phyloP scores from a whole-genome alignment of 1,140 invertebrate species.

The Oppia nitens region DNA sequence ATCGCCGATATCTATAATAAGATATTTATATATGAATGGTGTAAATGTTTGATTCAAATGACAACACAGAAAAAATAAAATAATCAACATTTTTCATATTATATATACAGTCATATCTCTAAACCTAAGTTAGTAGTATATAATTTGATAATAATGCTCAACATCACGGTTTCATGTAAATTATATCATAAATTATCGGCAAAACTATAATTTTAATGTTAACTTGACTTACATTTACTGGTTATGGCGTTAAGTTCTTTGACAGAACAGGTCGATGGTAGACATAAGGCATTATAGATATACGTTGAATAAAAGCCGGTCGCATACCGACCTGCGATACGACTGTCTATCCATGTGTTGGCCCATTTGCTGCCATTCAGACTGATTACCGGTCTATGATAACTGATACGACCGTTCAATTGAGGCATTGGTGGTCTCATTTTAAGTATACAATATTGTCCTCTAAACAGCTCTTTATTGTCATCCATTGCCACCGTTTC shows the following conservation, averaged over 20 bases:
- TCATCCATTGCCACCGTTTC: slow-evolving; percentile 15
- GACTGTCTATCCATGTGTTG: background rate
- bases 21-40: too few relatives aligned
- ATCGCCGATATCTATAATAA: too few relatives aligned
- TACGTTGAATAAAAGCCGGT: slow-evolving; percentile 16
- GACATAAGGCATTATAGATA: slow-evolving; percentile 8
- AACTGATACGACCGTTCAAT: background rate
- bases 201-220: too few relatives aligned
- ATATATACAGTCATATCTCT: too few relatives aligned
- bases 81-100: too few relatives aligned
- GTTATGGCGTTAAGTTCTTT: slow-evolving; percentile 12
- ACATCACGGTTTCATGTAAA: too few relatives aligned
- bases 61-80: too few relatives aligned
- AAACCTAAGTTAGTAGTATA: too few relatives aligned
- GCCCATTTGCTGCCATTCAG: background rate
- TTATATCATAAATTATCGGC: too few relatives aligned
- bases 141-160: too few relatives aligned
- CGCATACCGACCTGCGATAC: background rate
- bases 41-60: too few relatives aligned
- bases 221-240: slow-evolving; percentile 5
- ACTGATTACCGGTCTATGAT: background rate
- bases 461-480: slow-evolving; percentile 1
- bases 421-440: slow-evolving; percentile 1
- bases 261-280: slow-evolving; percentile 9
- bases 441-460: slow-evolving; percentile 6